These are phyloP conservation scores for Numenius arquata DNA, from an alignment of 2,113 vertebrate genomes.

Conservation along the genomic window DNA sequence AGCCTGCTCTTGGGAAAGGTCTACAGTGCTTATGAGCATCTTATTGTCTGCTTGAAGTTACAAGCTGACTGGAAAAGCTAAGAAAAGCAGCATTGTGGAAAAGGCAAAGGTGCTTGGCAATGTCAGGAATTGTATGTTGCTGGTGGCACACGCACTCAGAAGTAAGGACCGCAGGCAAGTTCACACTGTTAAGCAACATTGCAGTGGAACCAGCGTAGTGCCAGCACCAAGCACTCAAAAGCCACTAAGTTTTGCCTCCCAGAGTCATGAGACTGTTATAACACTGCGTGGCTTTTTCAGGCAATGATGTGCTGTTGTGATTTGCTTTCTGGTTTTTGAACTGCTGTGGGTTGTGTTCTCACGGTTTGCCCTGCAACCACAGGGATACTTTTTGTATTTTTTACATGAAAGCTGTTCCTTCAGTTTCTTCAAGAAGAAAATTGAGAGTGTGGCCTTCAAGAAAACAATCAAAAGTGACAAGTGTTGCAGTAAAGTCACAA, in stretches of 20 bases:
- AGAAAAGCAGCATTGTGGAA: background rate
- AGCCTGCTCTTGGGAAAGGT: slow-evolving; percentile 38
- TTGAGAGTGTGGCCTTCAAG: background rate
- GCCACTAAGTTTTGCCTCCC: background rate
- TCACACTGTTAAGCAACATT: background rate
- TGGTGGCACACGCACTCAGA: background rate
- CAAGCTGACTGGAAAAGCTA: background rate
- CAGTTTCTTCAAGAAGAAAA: background rate
- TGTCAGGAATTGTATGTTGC: background rate
- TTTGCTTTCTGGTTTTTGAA: slow-evolving; percentile 16
- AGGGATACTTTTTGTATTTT: slow-evolving; percentile 6
- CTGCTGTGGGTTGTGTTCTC: slow-evolving; percentile 34
- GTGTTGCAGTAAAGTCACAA: slow-evolving; percentile 21
- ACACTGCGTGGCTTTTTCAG: background rate
- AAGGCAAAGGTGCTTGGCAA: background rate
- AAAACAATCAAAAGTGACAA: background rate
- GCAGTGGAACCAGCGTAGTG: background rate
- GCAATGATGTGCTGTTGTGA: background rate
- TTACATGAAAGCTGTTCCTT: slow-evolving; percentile 7
- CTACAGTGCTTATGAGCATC: background rate
- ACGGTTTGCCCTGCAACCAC: slow-evolving; percentile 14
- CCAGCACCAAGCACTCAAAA: background rate
- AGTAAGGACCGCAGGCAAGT: background rate
- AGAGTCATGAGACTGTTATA: background rate
- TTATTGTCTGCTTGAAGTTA: slow-evolving; percentile 20